A percentile compares a stretch with the other conserved stretches of the same genome.
Evolutionary conservation across 2,888 invertebrate genomes (phyloP).

Genomic region (Protophormia terraenovae): DNA sequence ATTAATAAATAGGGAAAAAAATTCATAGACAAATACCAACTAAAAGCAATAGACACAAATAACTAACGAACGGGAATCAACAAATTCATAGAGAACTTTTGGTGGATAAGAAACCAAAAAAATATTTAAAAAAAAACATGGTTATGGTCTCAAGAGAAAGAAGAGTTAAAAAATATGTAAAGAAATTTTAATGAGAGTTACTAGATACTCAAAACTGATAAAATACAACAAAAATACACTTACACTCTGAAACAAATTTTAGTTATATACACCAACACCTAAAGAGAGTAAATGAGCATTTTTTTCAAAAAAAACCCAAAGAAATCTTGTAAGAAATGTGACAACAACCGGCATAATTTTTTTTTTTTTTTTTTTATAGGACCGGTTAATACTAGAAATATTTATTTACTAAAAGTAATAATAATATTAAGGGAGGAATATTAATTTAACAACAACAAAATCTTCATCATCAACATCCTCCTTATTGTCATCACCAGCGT

Average conservation of each 20-base stretch:
- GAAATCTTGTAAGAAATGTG: neutral
- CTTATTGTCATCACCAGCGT: constrained; percentile 14
- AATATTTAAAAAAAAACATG: neutral
- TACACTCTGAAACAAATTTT: neutral
- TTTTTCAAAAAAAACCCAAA: neutral
- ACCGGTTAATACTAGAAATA: constrained; percentile 17
- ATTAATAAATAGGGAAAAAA: constrained; percentile 19
- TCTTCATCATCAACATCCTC: constrained; percentile 14
- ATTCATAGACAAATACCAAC: constrained; percentile 6
- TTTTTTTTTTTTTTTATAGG: neutral
- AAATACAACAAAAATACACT: neutral
- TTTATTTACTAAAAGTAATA: neutral
- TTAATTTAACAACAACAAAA: neutral
- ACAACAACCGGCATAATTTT: constrained; percentile 62
- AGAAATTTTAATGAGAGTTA: neutral
- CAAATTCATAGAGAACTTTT: constrained; percentile 28
- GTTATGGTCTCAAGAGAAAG: constrained; percentile 31
- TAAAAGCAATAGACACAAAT: constrained; percentile 23
- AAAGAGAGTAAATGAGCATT: constrained; percentile 22
- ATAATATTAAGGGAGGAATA: constrained; percentile 17
- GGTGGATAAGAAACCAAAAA: neutral
- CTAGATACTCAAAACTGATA: neutral
- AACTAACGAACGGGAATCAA: constrained; percentile 1
- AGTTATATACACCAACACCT: neutral
- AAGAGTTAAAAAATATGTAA: neutral